These are phyloP conservation scores for Epinephelus malabaricus DNA, from an alignment of 2,797 vertebrate genomes.

Conservation along the genomic window DNA sequence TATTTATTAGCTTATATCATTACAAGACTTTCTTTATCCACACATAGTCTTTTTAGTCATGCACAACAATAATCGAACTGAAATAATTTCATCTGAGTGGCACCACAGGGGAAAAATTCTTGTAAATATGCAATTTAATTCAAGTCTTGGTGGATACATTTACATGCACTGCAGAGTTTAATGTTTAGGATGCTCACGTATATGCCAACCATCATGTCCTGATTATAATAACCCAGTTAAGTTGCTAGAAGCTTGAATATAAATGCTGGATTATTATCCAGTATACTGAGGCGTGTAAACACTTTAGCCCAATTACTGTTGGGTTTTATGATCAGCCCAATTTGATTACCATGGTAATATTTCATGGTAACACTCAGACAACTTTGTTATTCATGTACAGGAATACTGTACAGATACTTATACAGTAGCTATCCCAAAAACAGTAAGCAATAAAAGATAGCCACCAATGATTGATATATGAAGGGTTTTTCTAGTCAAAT, in stretches of 20 bases:
- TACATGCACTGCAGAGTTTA: constrained; percentile 47
- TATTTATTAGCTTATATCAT: constrained; percentile 19
- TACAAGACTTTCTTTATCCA: neutral
- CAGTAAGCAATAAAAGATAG: neutral
- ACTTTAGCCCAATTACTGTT: constrained; percentile 56
- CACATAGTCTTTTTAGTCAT: constrained; percentile 26
- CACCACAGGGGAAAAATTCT: constrained; percentile 34
- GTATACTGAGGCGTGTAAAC: constrained; percentile 54
- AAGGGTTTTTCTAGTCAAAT: neutral
- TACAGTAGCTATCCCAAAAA: constrained; percentile 8
- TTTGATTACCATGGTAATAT: constrained; percentile 35
- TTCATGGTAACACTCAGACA: constrained; percentile 16
- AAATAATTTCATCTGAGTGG: constrained; percentile 21
- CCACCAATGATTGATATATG: neutral
- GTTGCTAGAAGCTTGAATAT: constrained; percentile 35
- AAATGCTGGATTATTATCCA: constrained; percentile 51
- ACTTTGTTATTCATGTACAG: constrained; percentile 11
- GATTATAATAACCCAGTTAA: constrained; percentile 56
- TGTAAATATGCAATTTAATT: constrained; percentile 50
- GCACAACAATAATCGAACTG: constrained; percentile 32
- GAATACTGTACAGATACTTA: neutral
- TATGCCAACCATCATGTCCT: constrained; percentile 46
- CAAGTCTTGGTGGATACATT: constrained; percentile 43
- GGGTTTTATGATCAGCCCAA: constrained; percentile 41
- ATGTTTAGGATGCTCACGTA: constrained; percentile 52